Evolutionary conservation across 2,113 vertebrate genomes (phyloP).

Genomic region (Salvator merianae): DNA sequence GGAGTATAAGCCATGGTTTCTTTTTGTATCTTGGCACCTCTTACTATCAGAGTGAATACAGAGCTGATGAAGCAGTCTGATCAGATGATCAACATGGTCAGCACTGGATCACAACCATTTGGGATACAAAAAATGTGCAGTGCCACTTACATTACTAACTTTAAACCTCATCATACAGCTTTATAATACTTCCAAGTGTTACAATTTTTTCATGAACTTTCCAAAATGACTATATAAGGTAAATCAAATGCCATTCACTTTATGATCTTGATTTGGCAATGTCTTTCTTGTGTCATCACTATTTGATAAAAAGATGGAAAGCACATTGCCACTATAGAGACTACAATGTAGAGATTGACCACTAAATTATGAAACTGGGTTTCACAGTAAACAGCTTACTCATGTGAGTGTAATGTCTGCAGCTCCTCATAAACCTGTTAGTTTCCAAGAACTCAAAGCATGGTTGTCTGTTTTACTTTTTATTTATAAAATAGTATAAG

Average conservation of each 20-base stretch:
- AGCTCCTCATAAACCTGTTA: neutral
- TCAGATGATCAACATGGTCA: too few species aligned
- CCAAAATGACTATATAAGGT: neutral
- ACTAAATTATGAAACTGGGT: neutral
- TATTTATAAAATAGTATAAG: neutral
- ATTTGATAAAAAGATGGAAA: neutral
- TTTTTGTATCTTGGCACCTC: neutral
- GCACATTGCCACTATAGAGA: neutral
- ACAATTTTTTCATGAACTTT: neutral
- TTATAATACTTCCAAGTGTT: neutral
- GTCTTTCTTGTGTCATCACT: neutral
- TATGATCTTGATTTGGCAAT: neutral
- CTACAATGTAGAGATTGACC: neutral
- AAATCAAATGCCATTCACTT: neutral
- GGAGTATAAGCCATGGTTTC: neutral
- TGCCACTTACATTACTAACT: neutral
- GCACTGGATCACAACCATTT: neutral
- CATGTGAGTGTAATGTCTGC: neutral
- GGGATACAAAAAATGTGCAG: neutral
- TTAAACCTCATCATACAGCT: neutral
- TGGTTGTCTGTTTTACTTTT: neutral
- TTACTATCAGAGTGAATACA: neutral
- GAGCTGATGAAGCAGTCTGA: neutral
- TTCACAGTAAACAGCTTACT: neutral
- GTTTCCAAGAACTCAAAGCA: neutral